phyloP scores from a whole-genome alignment of 2,113 vertebrate species.

The Toxostoma redivivum region DNA sequence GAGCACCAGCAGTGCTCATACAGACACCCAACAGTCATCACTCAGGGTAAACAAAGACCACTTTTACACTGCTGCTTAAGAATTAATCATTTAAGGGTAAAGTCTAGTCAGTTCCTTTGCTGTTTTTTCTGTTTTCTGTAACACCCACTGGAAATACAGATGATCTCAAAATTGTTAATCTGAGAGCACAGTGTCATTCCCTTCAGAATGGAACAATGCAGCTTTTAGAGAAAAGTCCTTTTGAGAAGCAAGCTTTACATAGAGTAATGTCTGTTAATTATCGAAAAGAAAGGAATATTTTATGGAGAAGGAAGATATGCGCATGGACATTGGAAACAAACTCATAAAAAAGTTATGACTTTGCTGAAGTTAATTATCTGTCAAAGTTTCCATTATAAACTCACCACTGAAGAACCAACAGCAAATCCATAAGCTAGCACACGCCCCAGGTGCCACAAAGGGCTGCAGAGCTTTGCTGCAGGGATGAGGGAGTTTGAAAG shows the following conservation, averaged over 20 bases:
- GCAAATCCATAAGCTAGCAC: background rate
- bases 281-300: background rate
- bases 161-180: background rate
- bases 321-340: background rate
- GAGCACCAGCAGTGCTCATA: background rate
- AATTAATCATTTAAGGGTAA: background rate
- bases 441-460: background rate
- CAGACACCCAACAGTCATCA: background rate
- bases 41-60: background rate
- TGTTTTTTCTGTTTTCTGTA: background rate
- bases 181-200: background rate
- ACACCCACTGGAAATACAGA: background rate
- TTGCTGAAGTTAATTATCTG: background rate
- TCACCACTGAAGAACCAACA: background rate
- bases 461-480: background rate
- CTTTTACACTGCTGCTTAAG: background rate
- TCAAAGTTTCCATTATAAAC: constrained; percentile 14
- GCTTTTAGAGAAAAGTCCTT: background rate
- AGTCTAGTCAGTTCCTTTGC: background rate
- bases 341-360: background rate
- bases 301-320: background rate
- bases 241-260: background rate
- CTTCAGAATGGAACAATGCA: background rate
- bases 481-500: background rate
- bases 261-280: background rate